phyloP scores from a whole-genome alignment of 2,797 vertebrate species.

The Morelia viridis region DNA sequence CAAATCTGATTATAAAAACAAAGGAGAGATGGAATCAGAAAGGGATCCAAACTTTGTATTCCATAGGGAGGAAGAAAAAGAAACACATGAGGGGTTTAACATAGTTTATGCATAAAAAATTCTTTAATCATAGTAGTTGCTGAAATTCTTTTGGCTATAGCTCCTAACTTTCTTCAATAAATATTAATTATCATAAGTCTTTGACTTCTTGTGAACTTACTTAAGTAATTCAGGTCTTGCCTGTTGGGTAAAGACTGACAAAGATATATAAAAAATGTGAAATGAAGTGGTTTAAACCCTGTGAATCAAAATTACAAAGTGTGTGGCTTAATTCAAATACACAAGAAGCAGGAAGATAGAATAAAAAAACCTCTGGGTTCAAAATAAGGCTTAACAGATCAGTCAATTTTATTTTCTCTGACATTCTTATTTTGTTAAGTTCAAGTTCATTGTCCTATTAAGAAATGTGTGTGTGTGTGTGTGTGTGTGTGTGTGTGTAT shows the following conservation, averaged over 20 bases:
- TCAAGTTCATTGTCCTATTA: not conserved
- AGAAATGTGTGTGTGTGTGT: not conserved
- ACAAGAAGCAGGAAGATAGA: not conserved
- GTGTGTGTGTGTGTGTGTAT: not conserved
- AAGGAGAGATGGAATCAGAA: not conserved
- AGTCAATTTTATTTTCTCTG: not conserved
- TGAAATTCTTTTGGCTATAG: not conserved
- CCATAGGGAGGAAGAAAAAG: not conserved
- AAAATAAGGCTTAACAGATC: not conserved
- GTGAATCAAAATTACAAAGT: not conserved
- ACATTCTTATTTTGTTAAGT: not conserved
- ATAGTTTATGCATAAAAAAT: not conserved
- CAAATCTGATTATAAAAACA: not conserved
- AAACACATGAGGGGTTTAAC: not conserved
- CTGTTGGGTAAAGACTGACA: not conserved
- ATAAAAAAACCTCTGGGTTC: not conserved
- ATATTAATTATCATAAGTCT: not conserved
- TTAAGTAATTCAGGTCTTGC: not conserved
- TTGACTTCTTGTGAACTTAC: not conserved
- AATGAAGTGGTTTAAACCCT: not conserved
- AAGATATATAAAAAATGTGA: not conserved
- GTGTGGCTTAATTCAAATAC: not conserved
- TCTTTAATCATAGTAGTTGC: not conserved
- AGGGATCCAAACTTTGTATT: not conserved
- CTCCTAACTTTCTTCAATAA: not conserved